Percentiles rank a stretch among this genome's conserved stretches.
Conservation (phyloP, 2,113 vertebrate species). For the Scopus umbretta region DNA sequence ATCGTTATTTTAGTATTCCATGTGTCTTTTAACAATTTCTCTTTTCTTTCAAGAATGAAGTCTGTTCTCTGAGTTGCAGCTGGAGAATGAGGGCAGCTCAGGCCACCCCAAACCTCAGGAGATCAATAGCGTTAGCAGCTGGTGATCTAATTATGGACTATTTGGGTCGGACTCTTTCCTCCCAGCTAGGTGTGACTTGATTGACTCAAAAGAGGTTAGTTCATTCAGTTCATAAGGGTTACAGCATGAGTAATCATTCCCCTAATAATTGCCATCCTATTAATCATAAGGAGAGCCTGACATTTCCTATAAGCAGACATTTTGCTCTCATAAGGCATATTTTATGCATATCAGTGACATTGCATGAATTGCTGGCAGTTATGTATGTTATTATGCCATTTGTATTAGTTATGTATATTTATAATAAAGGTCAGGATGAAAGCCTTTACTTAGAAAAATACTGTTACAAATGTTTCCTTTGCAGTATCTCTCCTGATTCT, state of each 20-base stretch:
- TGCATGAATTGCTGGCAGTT: background rate
- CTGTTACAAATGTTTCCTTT: background rate
- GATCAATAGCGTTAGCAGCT: constrained; percentile 11
- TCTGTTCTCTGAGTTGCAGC: background rate
- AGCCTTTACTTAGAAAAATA: background rate
- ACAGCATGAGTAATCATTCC: background rate
- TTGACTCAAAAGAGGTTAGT: constrained; percentile 36
- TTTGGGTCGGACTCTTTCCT: constrained; percentile 45
- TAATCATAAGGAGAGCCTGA: background rate
- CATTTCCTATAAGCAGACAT: background rate
- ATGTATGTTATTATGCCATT: background rate
- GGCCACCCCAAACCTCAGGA: constrained; percentile 28
- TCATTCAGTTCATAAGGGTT: background rate
- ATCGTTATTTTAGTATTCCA: background rate
- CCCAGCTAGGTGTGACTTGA: background rate
- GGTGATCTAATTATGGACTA: constrained; percentile 51
- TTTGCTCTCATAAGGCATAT: background rate
- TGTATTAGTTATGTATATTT: background rate
- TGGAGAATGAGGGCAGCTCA: constrained; percentile 27
- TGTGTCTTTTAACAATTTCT: background rate
- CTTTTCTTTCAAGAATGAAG: constrained; percentile 22
- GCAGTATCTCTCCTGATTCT: background rate
- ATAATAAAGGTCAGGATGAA: background rate
- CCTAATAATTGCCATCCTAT: background rate
- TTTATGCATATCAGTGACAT: background rate